These are phyloP conservation scores for Rhynchopsitta pachyrhyncha DNA, from an alignment of 2,113 vertebrate genomes.

Conservation along the genomic window DNA sequence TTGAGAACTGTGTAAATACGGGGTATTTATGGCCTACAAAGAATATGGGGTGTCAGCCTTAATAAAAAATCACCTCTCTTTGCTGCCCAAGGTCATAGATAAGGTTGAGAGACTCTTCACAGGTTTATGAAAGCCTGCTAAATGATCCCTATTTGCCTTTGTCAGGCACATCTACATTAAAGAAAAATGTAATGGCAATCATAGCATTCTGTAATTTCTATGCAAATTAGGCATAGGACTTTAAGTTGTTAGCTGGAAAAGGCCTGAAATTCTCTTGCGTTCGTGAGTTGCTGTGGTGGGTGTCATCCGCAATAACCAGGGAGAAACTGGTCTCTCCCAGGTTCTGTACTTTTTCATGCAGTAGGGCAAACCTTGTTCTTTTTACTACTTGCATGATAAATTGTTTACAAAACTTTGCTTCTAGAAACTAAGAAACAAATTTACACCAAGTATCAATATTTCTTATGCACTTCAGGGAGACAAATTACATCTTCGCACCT, in stretches of 20 bases:
- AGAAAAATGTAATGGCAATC: background rate
- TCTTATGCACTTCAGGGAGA: background rate
- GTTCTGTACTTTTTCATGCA: background rate
- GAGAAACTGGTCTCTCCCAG: background rate
- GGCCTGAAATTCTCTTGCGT: background rate
- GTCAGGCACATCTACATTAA: background rate
- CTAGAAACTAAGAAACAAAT: background rate
- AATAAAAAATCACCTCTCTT: background rate
- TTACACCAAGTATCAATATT: background rate
- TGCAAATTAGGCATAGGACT: background rate
- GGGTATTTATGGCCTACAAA: background rate
- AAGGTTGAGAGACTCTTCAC: background rate
- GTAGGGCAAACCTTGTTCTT: background rate
- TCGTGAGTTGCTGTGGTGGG: background rate
- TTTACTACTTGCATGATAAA: background rate
- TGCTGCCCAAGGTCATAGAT: background rate
- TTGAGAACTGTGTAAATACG: background rate
- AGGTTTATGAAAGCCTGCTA: background rate
- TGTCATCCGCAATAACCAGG: background rate
- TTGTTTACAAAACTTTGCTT: background rate
- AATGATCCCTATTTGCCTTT: background rate
- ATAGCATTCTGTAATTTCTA: conserved; percentile 2
- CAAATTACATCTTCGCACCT: background rate
- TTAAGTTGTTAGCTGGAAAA: conserved; percentile 4
- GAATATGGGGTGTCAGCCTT: background rate